phyloP scores from a whole-genome alignment of 1,140 invertebrate species.

The Nylanderia fulva region DNA sequence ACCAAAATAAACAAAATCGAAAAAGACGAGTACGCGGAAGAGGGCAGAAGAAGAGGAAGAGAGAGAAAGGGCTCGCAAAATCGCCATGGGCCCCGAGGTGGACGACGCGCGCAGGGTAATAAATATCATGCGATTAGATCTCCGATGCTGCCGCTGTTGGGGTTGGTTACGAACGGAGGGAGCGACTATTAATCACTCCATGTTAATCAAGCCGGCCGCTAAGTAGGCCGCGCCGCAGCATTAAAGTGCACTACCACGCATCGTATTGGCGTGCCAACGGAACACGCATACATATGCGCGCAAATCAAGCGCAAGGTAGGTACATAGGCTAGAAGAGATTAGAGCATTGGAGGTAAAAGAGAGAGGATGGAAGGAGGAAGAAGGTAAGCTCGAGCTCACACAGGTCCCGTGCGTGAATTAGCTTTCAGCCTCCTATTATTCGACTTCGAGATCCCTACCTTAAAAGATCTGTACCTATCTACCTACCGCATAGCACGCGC shows the following conservation, averaged over 20 bases:
- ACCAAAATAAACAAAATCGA: constrained; percentile 57
- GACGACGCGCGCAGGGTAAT: constrained; percentile 78
- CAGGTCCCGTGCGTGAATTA: constrained; percentile 67
- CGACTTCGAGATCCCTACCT: constrained; percentile 53
- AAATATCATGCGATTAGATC: constrained; percentile 84
- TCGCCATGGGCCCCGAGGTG: constrained; percentile 67
- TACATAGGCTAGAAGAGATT: constrained; percentile 26
- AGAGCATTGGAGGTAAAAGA: constrained; percentile 11
- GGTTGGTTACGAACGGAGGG: constrained; percentile 77
- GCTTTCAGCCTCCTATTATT: constrained; percentile 76
- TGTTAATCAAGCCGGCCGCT: constrained; percentile 82
- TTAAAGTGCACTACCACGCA: constrained; percentile 77
- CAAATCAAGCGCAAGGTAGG: constrained; percentile 28
- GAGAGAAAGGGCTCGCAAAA: constrained; percentile 66
- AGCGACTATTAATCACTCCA: constrained; percentile 83
- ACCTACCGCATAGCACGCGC: constrained; percentile 80
- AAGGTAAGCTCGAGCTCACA: constrained; percentile 1
- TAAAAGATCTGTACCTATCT: constrained; percentile 76
- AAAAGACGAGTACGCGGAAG: constrained; percentile 26
- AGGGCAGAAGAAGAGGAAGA: constrained; percentile 8
- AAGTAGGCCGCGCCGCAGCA: constrained; percentile 82
- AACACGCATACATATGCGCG: constrained; percentile 17
- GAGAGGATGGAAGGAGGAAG: constrained; percentile 1
- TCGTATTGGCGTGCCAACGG: constrained; percentile 48
- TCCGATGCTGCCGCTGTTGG: constrained; percentile 73